Percentiles rank a stretch among this genome's conserved stretches.
phyloP scores from a whole-genome alignment of 1,140 invertebrate species.

The Drosophila ananassae region DNA sequence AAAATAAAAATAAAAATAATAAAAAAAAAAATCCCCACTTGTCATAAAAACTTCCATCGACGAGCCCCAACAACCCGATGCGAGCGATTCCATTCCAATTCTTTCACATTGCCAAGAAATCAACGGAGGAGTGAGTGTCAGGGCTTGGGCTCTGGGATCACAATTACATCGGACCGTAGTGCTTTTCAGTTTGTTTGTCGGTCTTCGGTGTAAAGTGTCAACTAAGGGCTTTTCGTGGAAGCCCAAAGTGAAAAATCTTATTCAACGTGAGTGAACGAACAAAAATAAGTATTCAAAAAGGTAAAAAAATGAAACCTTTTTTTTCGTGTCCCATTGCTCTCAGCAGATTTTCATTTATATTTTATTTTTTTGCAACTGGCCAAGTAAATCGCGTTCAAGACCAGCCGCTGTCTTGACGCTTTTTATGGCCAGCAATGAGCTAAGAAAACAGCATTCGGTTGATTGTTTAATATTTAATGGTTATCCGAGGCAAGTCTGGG shows the following conservation, averaged over 20 bases:
- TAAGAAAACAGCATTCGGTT: conserved; percentile 37
- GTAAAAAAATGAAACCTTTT: conserved; percentile 14
- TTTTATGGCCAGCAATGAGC: conserved; percentile 30
- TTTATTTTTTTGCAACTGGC: conserved; percentile 23
- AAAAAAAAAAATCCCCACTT: conserved; percentile 41
- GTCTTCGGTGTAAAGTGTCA: conserved; percentile 52
- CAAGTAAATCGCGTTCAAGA: conserved; percentile 42
- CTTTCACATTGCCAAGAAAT: conserved; percentile 31
- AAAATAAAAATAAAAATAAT: neutral
- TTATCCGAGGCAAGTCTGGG: conserved; percentile 26
- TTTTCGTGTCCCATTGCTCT: conserved; percentile 20
- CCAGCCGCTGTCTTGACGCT: conserved; percentile 22
- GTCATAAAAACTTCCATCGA: conserved; percentile 33
- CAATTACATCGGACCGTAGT: conserved; percentile 48
- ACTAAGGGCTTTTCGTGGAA: conserved; percentile 58
- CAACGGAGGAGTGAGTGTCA: conserved; percentile 28
- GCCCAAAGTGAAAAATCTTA: conserved; percentile 4
- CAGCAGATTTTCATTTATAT: conserved; percentile 14
- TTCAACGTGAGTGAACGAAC: conserved; percentile 17
- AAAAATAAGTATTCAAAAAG: conserved; percentile 21
- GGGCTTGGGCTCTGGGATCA: conserved; percentile 28
- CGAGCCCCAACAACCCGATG: conserved; percentile 24
- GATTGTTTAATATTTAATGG: conserved; percentile 44
- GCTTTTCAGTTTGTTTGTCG: neutral
- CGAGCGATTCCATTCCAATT: conserved; percentile 19